Evolutionary conservation across 2,888 invertebrate genomes (phyloP).

Genomic region (Strigamia crassipes): DNA sequence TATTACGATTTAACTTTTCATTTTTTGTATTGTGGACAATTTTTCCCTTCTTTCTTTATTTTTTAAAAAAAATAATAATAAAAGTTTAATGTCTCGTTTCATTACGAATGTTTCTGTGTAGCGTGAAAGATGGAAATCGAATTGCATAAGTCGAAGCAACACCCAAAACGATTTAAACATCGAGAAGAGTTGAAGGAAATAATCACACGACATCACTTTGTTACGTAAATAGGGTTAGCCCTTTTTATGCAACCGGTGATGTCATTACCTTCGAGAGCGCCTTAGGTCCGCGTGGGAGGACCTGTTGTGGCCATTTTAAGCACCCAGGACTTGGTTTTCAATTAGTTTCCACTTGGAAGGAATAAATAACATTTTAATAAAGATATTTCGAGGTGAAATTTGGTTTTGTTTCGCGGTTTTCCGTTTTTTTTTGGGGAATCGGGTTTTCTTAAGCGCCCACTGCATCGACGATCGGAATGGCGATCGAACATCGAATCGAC

Average conservation of each 20-base stretch:
- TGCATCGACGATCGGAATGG: neutral
- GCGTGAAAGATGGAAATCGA: neutral
- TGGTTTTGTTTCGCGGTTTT: neutral
- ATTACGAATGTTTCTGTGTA: neutral
- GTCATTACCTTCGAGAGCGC: too few species aligned
- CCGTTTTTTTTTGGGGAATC: neutral
- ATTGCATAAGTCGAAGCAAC: neutral
- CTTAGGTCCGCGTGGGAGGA: too few species aligned
- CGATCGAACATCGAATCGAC: neutral
- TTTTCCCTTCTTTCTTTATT: neutral
- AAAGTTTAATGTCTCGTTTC: conserved; percentile 12
- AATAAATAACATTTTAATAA: too few species aligned
- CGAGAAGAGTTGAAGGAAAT: neutral
- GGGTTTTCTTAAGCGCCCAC: neutral
- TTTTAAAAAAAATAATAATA: too few species aligned
- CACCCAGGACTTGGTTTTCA: too few species aligned
- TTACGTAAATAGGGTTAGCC: neutral
- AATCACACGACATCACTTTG: neutral
- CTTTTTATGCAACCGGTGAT: too few species aligned
- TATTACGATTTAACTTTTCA: neutral
- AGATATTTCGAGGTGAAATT: too few species aligned
- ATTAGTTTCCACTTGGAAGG: neutral
- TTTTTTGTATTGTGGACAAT: neutral
- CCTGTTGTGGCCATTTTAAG: too few species aligned
- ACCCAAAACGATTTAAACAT: too few species aligned